Conservation (phyloP, 1,140 invertebrate species). For the Zaprionus lachaisei region DNA sequence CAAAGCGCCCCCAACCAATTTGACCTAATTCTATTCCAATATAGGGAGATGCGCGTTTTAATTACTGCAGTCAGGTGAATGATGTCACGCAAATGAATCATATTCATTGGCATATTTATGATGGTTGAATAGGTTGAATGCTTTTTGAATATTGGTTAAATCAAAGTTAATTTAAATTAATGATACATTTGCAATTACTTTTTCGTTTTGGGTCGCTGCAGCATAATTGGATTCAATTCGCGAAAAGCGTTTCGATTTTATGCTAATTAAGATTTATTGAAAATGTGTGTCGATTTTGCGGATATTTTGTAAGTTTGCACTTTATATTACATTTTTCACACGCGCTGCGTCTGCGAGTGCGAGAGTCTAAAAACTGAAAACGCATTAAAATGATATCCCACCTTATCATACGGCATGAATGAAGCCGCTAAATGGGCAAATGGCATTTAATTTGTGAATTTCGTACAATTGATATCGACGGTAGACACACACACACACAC, state of each 20-base stretch:
- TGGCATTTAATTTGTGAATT: slow-evolving; percentile 75
- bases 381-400: slow-evolving; percentile 70
- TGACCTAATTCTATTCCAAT: slow-evolving; percentile 23
- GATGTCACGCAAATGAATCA: slow-evolving; percentile 26
- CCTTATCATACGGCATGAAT: slow-evolving; percentile 74
- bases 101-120: slow-evolving; percentile 18
- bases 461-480: slow-evolving; percentile 72
- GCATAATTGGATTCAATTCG: slow-evolving; percentile 42
- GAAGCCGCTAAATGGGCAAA: slow-evolving; percentile 63
- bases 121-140: neutral
- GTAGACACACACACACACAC: slow-evolving; percentile 22
- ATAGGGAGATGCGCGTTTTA: slow-evolving; percentile 9
- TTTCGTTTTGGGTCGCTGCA: slow-evolving; percentile 23
- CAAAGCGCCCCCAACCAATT: slow-evolving; percentile 42
- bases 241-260: slow-evolving; percentile 25
- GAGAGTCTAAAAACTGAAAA: slow-evolving; percentile 56
- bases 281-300: neutral
- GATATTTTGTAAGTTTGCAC: slow-evolving; percentile 5
- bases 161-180: slow-evolving; percentile 43
- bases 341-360: slow-evolving; percentile 19
- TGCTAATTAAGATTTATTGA: slow-evolving; percentile 70
- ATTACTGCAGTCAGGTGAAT: slow-evolving; percentile 29
- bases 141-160: slow-evolving; percentile 5
- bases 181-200: slow-evolving; percentile 42
- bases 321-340: slow-evolving; percentile 24